These are phyloP conservation scores for Listrodromus nycthemerus DNA, from an alignment of 2,888 invertebrate genomes.

Conservation along the genomic window DNA sequence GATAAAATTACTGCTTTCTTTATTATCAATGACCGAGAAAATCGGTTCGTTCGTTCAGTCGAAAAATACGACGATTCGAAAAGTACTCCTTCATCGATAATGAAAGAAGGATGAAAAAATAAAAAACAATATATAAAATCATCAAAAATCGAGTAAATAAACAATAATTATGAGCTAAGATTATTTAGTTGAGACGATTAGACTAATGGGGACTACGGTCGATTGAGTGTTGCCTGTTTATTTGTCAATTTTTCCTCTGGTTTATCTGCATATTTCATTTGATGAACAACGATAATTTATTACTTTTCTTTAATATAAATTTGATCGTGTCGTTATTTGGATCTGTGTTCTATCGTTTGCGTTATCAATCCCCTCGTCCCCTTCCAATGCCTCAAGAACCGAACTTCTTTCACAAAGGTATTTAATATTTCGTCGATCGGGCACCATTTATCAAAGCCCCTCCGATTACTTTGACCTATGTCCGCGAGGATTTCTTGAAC, in stretches of 20 bases:
- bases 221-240: conserved; percentile 41
- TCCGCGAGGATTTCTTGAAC: conserved; percentile 21
- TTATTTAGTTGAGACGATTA: conserved; percentile 52
- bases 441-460: conserved; percentile 14
- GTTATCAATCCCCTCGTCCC: neutral
- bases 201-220: conserved; percentile 34
- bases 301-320: conserved; percentile 12
- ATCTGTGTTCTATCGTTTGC: neutral
- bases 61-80: conserved; percentile 17
- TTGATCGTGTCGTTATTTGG: neutral
- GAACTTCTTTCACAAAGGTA: neutral
- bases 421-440: neutral
- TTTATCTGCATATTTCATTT: conserved; percentile 38
- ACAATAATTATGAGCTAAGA: conserved; percentile 50
- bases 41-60: conserved; percentile 3
- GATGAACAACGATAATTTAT: conserved; percentile 19
- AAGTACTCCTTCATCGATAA: conserved; percentile 22
- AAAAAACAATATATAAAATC: neutral
- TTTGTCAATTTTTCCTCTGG: conserved; percentile 40
- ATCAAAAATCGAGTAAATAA: conserved; percentile 21
- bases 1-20: neutral
- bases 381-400: neutral
- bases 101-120: neutral
- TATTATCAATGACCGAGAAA: neutral
- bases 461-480: conserved; percentile 7